Percentiles rank a stretch among this genome's conserved stretches.
phyloP scores from a whole-genome alignment of 1,140 invertebrate genomes.

The Conus ventricosus region DNA sequence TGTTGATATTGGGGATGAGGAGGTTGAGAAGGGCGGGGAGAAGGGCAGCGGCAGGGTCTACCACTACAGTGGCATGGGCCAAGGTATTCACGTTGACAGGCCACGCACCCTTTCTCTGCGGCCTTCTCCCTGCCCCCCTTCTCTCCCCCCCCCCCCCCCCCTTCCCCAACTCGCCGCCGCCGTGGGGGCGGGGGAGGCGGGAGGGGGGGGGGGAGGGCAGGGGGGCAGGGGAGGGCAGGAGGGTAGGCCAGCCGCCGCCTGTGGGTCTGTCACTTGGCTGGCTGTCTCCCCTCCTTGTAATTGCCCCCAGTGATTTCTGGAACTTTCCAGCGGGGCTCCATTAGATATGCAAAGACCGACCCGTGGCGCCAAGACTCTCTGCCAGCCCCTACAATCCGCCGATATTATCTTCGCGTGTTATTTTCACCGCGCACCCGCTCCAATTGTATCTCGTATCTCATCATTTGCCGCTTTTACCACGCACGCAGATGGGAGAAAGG shows the following conservation, averaged over 20 bases:
- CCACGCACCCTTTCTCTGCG: neutral
- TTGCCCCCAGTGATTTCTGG: constrained; percentile 34
- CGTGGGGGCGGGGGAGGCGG: too few species aligned
- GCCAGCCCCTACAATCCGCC: constrained; percentile 40
- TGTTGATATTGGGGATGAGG: neutral
- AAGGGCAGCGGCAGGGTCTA: neutral
- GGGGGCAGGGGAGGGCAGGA: too few species aligned
- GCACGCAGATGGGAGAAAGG: neutral
- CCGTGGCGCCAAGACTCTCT: constrained; percentile 37
- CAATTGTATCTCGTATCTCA: constrained; percentile 31
- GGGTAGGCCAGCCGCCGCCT: neutral
- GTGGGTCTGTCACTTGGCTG: constrained; percentile 25
- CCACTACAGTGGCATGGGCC: neutral
- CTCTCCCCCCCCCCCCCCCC: neutral
- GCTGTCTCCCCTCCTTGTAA: constrained; percentile 26
- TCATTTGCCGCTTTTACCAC: constrained; percentile 21
- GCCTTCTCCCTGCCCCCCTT: neutral
- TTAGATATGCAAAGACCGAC: constrained; percentile 33
- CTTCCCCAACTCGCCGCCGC: neutral
- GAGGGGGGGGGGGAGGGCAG: too few species aligned
- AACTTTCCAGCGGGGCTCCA: constrained; percentile 26
- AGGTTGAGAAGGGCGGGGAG: neutral
- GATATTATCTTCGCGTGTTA: constrained; percentile 46
- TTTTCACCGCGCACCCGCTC: constrained; percentile 39
- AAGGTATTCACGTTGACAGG: constrained; percentile 32